Conservation (phyloP, 2,113 vertebrate species). For the Willisornis vidua region DNA sequence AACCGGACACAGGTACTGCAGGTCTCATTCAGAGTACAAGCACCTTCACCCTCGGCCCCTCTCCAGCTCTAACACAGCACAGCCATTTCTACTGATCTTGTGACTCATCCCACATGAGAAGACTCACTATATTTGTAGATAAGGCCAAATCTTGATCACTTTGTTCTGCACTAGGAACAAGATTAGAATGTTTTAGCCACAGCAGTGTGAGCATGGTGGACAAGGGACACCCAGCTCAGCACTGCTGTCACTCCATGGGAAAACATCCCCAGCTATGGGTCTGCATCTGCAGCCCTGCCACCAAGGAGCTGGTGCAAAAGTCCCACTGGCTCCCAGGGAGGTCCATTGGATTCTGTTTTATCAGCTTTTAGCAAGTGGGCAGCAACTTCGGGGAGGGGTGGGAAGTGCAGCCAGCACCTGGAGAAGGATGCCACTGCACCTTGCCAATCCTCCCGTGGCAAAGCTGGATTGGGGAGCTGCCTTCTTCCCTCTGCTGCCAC, state of each 20-base stretch:
- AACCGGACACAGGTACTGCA: neutral
- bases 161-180: neutral
- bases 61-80: neutral
- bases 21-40: neutral
- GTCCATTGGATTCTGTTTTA: neutral
- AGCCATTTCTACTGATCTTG: neutral
- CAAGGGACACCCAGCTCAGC: neutral
- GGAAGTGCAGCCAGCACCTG: neutral
- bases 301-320: neutral
- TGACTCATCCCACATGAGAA: accelerated
- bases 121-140: neutral
- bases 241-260: neutral
- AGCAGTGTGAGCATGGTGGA: neutral
- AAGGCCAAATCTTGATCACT: neutral
- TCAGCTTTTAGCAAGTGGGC: neutral
- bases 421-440: neutral
- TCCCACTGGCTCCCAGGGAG: neutral
- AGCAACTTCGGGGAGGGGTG: neutral
- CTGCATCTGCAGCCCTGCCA: neutral
- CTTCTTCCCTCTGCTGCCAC: neutral
- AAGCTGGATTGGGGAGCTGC: slow-evolving; percentile 22
- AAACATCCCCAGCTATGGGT: neutral
- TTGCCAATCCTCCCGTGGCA: accelerated
- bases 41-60: neutral
- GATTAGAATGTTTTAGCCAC: accelerated